Base-by-base conservation (phyloP, 2,888 invertebrate species). In the Ectropis crepuscularia region DNA sequence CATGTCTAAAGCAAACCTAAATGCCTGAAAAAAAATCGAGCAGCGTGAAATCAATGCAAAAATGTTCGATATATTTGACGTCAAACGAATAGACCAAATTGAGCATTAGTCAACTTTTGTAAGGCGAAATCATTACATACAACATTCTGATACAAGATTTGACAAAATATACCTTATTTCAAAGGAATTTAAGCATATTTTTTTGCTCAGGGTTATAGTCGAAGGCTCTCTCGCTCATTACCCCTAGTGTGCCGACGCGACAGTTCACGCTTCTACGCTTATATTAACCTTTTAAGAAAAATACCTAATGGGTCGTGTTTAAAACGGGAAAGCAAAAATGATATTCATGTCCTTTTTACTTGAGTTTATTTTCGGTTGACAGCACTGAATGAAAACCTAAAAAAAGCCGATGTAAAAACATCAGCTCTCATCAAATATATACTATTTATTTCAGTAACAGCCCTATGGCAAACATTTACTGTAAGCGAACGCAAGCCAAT, bases 281-380 rank as follows among this genome's bases (percentile, higher is more conserved):
- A 74, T 81, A 77, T 87, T 85, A 84, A 79, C 86, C 83, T 86
- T 86, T 85, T 84, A 85, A 87, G 86, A 86, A 87, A 88, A 84
- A 85, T 79, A 83, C 73, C 73, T 82, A 87, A 86, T 88, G 86
- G 86, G 78, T 82, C 80, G 75, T 85, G 73, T 76, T 74, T 73
- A 78, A 81, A 80, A 83, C 81, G 79, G 79, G 77, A 80, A 77
- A 71, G 78, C 68, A 55, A 60, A 42, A 61, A 47, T 12, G 43
- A 37, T 43, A 55, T 48, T 57, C 11, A 28, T 59, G 38, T 59
- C 53, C 54, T 53, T 66, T 61, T 66, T 61, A 46, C 39, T 53
- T 49, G 37, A 28, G 47, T 9, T 11, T 48, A 12, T 39, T 41
- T 63, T 46, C 59, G 51, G 59, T 64, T n/a, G 55, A 54, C 16